These are phyloP conservation scores for Drosophila nigricruria DNA, from an alignment of 2,888 invertebrate genomes.

Conservation along the genomic window DNA sequence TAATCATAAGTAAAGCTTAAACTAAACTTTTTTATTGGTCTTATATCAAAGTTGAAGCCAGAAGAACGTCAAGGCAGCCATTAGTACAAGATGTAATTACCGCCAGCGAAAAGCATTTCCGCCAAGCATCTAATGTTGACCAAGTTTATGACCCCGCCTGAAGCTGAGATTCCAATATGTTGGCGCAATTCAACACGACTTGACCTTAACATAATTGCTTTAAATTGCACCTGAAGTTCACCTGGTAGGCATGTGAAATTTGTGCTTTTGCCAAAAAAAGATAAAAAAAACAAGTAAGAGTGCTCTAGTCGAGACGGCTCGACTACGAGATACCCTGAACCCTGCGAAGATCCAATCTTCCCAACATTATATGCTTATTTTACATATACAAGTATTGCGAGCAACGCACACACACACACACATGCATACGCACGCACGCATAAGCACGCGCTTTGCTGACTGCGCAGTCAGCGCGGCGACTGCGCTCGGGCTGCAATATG, in stretches of 20 bases:
- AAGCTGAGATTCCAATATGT: conserved; percentile 33
- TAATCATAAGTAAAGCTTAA: conserved; percentile 7
- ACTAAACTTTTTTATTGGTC: conserved; percentile 4
- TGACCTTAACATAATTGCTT: conserved; percentile 59
- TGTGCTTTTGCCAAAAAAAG: conserved; percentile 33
- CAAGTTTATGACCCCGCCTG: conserved; percentile 44
- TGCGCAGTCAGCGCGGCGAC: too few species aligned
- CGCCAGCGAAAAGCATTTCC: conserved; percentile 32
- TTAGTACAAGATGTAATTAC: conserved; percentile 24
- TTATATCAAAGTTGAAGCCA: background rate
- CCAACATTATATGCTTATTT: too few species aligned
- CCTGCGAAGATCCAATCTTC: too few species aligned
- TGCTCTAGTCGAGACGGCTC: too few species aligned
- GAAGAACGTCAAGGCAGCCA: conserved; percentile 7
- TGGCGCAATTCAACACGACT: conserved; percentile 52
- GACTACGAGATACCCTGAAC: too few species aligned
- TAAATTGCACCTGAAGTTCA: conserved; percentile 59
- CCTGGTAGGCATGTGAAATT: conserved; percentile 58
- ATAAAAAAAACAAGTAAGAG: conserved; percentile 16
- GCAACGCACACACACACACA: too few species aligned
- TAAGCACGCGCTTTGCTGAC: too few species aligned
- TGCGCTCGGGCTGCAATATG: too few species aligned
- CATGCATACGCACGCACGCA: too few species aligned
- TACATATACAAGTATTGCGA: too few species aligned
- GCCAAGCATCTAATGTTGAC: conserved; percentile 42